Conservation (phyloP, 1,140 invertebrate genomes). For the Temnothorax curvispinosus region DNA sequence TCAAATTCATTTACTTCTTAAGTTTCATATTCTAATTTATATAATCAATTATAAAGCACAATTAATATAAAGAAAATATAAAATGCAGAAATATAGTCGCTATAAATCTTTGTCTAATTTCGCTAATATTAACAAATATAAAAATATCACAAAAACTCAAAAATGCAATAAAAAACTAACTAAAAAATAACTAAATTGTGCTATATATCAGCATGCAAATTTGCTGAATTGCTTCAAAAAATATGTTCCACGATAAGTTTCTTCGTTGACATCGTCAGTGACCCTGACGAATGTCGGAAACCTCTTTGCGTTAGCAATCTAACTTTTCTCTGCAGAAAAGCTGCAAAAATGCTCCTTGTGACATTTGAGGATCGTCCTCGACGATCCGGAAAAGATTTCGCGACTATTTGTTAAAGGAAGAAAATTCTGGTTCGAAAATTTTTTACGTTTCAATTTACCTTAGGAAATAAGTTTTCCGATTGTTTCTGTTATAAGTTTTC, state of each 20-base stretch:
- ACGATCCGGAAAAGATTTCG: not conserved
- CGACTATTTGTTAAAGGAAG: not conserved
- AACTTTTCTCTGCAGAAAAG: conserved; percentile 8
- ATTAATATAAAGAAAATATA: not conserved
- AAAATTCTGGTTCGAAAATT: not conserved
- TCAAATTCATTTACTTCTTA: not conserved
- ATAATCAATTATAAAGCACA: not conserved
- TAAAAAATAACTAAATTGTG: not conserved
- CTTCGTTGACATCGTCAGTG: not conserved
- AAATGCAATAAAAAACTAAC: not conserved
- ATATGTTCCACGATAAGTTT: not conserved
- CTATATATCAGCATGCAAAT: not conserved
- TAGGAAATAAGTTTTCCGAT: not conserved
- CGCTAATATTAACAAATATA: not conserved
- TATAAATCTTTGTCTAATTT: not conserved
- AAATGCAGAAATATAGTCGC: not conserved
- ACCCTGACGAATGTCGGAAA: not conserved
- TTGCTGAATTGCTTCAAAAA: not conserved
- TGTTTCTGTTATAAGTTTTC: not conserved
- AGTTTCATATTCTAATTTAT: not conserved
- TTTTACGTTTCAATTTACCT: conserved; percentile 5
- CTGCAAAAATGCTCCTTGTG: conserved; percentile 10
- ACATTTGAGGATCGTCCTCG: not conserved
- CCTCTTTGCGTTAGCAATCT: conserved; percentile 5
- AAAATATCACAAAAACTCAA: not conserved